These are phyloP conservation scores for Ophion obscuratus DNA, from an alignment of 2,888 invertebrate species.

Conservation along the genomic window DNA sequence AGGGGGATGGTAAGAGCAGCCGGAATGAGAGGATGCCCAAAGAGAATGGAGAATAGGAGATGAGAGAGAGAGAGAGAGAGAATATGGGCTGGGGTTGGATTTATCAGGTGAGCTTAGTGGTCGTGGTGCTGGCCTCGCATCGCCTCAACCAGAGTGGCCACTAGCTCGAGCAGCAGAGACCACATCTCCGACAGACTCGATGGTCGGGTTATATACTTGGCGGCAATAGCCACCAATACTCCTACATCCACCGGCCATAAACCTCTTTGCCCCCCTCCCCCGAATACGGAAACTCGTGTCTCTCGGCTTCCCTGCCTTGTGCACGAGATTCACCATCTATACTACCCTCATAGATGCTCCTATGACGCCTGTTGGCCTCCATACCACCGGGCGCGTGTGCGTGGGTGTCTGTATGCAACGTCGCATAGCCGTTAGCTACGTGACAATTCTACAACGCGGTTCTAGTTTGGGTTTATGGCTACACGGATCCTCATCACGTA, in stretches of 20 bases:
- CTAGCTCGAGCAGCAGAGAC: slow-evolving; percentile 71
- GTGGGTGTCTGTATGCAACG: background rate
- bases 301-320: slow-evolving; percentile 46
- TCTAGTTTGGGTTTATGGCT: slow-evolving; percentile 50
- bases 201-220: slow-evolving; percentile 47
- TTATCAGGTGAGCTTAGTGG: slow-evolving; percentile 83
- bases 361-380: slow-evolving; percentile 54
- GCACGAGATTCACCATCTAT: slow-evolving; percentile 48
- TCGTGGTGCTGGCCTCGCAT: slow-evolving; percentile 79
- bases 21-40: slow-evolving; percentile 25
- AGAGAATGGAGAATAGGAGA: slow-evolving; percentile 34
- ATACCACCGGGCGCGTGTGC: slow-evolving; percentile 5
- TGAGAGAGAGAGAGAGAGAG: slow-evolving; percentile 65
- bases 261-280: slow-evolving; percentile 25
- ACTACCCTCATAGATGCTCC: slow-evolving; percentile 59
- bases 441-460: slow-evolving; percentile 49
- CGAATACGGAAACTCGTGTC: slow-evolving; percentile 56
- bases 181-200: slow-evolving; percentile 71
- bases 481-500: slow-evolving; percentile 43
- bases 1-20: slow-evolving; percentile 58
- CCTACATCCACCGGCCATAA: slow-evolving; percentile 46
- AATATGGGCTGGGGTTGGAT: slow-evolving; percentile 71
- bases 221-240: slow-evolving; percentile 54
- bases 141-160: slow-evolving; percentile 82
- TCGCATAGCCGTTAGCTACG: slow-evolving; percentile 33